Base-by-base conservation (phyloP, 2,888 invertebrate genomes). In the Ecdyonurus torrentis region DNA sequence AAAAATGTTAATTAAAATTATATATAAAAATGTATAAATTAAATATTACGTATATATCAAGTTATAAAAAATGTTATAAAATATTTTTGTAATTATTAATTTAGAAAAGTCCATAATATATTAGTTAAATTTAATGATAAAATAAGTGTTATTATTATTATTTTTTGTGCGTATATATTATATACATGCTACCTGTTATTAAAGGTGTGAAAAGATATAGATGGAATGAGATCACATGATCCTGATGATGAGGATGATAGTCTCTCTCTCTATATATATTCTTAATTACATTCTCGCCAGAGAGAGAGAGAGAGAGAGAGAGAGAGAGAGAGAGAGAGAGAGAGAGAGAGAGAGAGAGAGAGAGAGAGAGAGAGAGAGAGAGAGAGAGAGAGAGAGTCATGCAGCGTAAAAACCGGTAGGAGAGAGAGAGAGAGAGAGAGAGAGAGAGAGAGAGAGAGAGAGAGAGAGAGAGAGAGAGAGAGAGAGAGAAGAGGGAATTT, bases 321-420 rank as follows among this genome's bases (percentile, higher is more conserved):
- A 37, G 5, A 37, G 5, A 37, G 5, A 37, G 37, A 37, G 37
- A 37, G 7, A 5, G 37, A 15, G 7, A 7, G 55, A 55, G 7
- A 37, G 37, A 37, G 37, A 37, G 55, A 55, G 55, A 22, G 15
- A 5, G 10, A 18, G 18, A 10, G 10, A 18, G 50, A 50, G 10
- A 10, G 50, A 50, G 50, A 7, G 10, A 50, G 50, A 50, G 7
- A 50, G 37, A 5, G 15, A 37, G 5, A 37, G 5, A 37, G 5
- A 37, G 5, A 37, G 37, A 37, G 37, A 37, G 7, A 5, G 37
- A 15, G 7, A 7, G 55, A 55, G 7, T n/a, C 55, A 55, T 55
- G 55, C 55, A 55, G 55, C 55, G 55, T 55, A 55, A 55, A n/a
- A 55, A 55, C 55, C 55, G 55, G 55, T 55, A 55, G 55, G 5